Percentiles rank a stretch among this genome's conserved stretches.
phyloP scores from a whole-genome alignment of 2,888 invertebrate genomes.

The Drosophila suboccidentalis region DNA sequence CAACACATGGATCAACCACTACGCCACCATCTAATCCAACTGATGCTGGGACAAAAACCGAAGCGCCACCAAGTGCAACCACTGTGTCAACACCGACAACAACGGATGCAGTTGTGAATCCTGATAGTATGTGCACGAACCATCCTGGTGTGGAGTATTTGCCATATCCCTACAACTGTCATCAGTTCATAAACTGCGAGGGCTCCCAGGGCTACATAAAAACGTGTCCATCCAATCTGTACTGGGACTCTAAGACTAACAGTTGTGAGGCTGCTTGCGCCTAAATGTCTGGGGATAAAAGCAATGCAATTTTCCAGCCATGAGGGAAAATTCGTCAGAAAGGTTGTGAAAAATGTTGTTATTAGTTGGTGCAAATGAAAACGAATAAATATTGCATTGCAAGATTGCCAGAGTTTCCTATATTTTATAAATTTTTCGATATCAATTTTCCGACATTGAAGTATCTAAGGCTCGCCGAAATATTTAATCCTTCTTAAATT shows the following conservation, averaged over 20 bases:
- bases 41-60: background rate
- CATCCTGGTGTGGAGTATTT: slow-evolving; percentile 49
- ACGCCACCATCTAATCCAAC: background rate
- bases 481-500: too few species aligned
- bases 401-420: background rate
- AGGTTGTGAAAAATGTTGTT: background rate
- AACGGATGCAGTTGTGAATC: slow-evolving; percentile 30
- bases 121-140: slow-evolving; percentile 39
- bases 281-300: slow-evolving; percentile 9
- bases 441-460: too few species aligned
- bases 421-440: too few species aligned
- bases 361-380: background rate
- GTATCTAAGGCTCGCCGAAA: too few species aligned
- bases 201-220: slow-evolving; percentile 43
- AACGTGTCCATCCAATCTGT: slow-evolving; percentile 61
- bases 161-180: slow-evolving; percentile 71
- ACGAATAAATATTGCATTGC: slow-evolving; percentile 3
- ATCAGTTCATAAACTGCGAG: slow-evolving; percentile 71
- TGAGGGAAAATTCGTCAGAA: background rate
- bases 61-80: background rate
- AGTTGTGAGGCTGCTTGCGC: slow-evolving; percentile 57
- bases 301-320: background rate
- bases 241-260: slow-evolving; percentile 56
- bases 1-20: background rate
- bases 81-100: slow-evolving; percentile 11